Base-by-base conservation (phyloP, 2,113 vertebrate genomes). In the Podarcis muralis region DNA sequence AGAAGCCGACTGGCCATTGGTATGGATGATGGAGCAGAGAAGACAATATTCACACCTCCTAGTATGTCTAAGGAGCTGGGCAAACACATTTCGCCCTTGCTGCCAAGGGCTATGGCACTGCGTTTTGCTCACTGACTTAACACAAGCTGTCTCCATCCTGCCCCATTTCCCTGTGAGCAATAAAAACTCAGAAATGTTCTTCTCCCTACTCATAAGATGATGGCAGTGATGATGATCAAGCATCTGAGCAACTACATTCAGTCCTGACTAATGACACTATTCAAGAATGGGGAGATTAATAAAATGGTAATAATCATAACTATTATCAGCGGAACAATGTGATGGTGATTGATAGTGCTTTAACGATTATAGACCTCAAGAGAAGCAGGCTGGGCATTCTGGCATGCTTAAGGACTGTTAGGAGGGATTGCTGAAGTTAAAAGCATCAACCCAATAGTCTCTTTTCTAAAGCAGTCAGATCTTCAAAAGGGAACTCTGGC, bases 121-220 rank as follows among this genome's bases (percentile, higher is more conserved):
- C 37, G 1, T 43, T 8, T 62, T 32, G 20, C 69, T 3, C 66
- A 16, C 69, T 9, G 5, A 30, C n/a, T n/a, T n/a, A n/a, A n/a
- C n/a, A n/a, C n/a, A n/a, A n/a, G n/a, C n/a, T 5, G 7, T 7
- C 53, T 25, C 15, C n/a, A 6, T 0, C 1, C 12, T 2, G 11
- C 53, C 25, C n/a, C 35, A 2, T 4, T 27, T 4, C 18, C 13
- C 1, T 4, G 25, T 74, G 2, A 9, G 15, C 2, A 62, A 37
- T 35, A 18, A 85, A 43, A 8, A 12, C 62, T 68, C 23, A 40
- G 15, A 6, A 65, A n/a, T 77, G 37, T 35, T 30, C 57, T 85
- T 40, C 40, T 15, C 20, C 32, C 59, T 62, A 22, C 37, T 69
- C 27, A 18, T 72, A 32, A 32, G 48, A 4, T 59, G 30, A 48